A percentile compares a stretch with the other conserved stretches of the same genome.
Conservation (phyloP, 2,113 vertebrate species). For the Corythornis madagascariensis region DNA sequence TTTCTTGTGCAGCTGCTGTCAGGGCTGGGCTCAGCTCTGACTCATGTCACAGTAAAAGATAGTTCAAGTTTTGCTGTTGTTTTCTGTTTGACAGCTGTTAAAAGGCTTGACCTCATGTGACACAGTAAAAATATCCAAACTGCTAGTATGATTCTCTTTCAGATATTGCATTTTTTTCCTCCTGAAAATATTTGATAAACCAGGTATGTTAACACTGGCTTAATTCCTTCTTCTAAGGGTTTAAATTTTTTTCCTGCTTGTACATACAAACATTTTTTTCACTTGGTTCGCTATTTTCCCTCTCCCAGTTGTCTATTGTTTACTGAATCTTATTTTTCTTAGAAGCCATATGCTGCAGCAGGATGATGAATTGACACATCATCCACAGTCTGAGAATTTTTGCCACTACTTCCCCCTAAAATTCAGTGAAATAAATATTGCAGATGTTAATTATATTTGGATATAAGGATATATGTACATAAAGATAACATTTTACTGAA, state of each 20-base stretch:
- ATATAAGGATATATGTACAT: not conserved
- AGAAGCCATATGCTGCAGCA: not conserved
- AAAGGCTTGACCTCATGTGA: not conserved
- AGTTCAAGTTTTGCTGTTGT: conserved; percentile 12
- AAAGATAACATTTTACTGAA: not conserved
- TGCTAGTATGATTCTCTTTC: not conserved
- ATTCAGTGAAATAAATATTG: not conserved
- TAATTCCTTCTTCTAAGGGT: not conserved
- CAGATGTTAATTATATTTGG: not conserved
- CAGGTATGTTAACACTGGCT: not conserved
- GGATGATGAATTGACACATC: not conserved
- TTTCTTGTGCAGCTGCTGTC: conserved; percentile 56
- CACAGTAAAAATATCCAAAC: not conserved
- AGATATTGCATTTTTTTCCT: not conserved
- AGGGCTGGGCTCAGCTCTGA: conserved; percentile 1
- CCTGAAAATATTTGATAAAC: not conserved
- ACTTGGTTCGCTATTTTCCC: not conserved
- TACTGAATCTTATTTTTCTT: not conserved
- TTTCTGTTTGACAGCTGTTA: not conserved
- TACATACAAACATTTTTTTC: not conserved
- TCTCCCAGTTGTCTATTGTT: not conserved
- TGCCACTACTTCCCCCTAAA: not conserved
- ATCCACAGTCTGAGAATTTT: not conserved
- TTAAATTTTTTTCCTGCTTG: not conserved
- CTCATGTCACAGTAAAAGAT: not conserved